Evolutionary conservation across 2,113 vertebrate species (phyloP), one percentile per base, ranked within the genome.

Genomic region (Solea senegalensis): DNA sequence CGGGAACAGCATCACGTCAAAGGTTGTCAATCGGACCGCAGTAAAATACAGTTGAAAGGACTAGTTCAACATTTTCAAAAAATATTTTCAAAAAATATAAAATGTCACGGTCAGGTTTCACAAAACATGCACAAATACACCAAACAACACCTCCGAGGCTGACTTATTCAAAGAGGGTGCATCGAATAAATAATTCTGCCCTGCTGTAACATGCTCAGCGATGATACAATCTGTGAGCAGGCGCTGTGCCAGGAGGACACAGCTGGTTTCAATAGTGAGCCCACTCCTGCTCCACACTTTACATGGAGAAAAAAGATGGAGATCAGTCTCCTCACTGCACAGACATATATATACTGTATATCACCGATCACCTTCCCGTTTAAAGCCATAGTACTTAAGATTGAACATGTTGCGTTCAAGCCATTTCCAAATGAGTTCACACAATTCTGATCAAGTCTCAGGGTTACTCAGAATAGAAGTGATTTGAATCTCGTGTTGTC

Each of bases 1-100:
- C 65, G 59, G 75, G 45, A 67, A 54, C 65, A 67, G 28, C 65
- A 39, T 81, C 67, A 8, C 65, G 66, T 74, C 74, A 71, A 40
- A 15, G 60, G 44, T 61, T 54, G 51, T 72, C 46, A n/a, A n/a
- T n/a, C n/a, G n/a, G n/a, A n/a, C n/a, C n/a, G n/a, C n/a, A n/a
- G n/a, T n/a, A n/a, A n/a, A n/a, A n/a, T n/a, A n/a, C n/a, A n/a
- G n/a, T n/a, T n/a, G n/a, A n/a, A n/a, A n/a, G n/a, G 15, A 41
- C 40, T 5, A 11, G 9, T 7, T 43, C 10, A 21, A 44, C 16
- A 43, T 51, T 51, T 51, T 21, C 8, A 40, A 56, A n/a, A 15
- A 2, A 28, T 53, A 26, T 52, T 16, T 26, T 53, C 12, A 27
- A 53, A 2, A 53, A 27, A 2, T 4, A 21, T 12, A 12, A 12